Percentiles rank a stretch among this genome's conserved stretches.
Conservation (phyloP, 2,113 vertebrate genomes). For the Alces alces region DNA sequence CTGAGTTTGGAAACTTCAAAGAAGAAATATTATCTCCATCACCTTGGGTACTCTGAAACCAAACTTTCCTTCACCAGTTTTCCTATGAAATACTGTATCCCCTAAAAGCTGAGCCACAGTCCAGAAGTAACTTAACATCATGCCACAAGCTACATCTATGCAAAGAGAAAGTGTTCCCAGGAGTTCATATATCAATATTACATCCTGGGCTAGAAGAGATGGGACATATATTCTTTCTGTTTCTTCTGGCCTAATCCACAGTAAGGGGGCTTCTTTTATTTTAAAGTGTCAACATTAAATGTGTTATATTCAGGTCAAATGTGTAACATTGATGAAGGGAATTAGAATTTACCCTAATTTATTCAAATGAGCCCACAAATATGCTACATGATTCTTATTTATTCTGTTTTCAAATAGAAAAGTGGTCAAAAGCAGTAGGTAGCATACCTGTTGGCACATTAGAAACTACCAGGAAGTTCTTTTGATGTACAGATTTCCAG, state of each 20-base stretch:
- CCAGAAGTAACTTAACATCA: background rate
- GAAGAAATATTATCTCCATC: background rate
- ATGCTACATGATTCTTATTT: background rate
- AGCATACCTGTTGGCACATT: background rate
- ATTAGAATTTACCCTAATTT: background rate
- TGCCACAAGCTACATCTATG: background rate
- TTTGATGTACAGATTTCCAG: background rate
- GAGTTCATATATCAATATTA: background rate
- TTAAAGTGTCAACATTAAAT: conserved; percentile 5
- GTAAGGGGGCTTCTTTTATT: background rate
- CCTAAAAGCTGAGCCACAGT: background rate
- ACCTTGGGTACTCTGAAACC: background rate
- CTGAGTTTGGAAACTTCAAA: background rate
- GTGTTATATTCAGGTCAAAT: background rate
- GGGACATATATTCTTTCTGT: background rate
- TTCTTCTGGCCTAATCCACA: background rate
- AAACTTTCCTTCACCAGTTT: background rate
- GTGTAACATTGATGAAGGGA: background rate
- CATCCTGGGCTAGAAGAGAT: background rate
- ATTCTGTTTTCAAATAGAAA: background rate
- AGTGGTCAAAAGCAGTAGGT: background rate
- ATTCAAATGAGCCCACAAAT: conserved; percentile 3
- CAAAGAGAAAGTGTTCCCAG: background rate
- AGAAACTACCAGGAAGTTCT: background rate
- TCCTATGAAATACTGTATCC: background rate